Evolutionary conservation across 2,888 invertebrate genomes (phyloP), one percentile per base, ranked within the genome.

Genomic region (Oscheius myriophilus): DNA sequence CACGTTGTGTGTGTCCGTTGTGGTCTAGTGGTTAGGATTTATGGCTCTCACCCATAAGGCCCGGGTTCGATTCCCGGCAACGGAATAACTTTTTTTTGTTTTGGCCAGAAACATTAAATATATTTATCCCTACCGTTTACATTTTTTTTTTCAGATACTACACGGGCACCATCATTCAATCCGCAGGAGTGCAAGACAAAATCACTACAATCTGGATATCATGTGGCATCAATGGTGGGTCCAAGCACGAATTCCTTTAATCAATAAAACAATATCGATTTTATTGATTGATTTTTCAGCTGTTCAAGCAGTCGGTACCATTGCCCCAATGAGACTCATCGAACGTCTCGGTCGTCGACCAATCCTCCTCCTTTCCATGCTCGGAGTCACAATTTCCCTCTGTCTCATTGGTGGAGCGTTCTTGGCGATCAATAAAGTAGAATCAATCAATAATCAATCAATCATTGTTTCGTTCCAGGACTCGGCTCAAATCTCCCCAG

Each of bases 321-420:
- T 84, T 49, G 72, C 82, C 23, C 80, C 89, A 7, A 82, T 79
- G 76, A 74, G 70, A 16, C 65, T 79, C 45, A 82, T 84, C 61
- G 84, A 84, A 63, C 75, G 72, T 43, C 26, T 80, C 18, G 84
- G 84, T 3, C 69, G 84, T 12, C 67, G 84, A 3, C 71, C 78
- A 46, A 73, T 84, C 18, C 73, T 84, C 16, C 65, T 84, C 12
- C 67, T 72, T 54, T 81, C 81, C 0, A 81, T 83, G 33, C 69
- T 80, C 33, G 85, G 83, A 7, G 82, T 82, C 18, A 72, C 82
- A 14, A 16, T 84, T 9, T 76, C 80, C 11, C 69, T 83, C 1
- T 73, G 78, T 18, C 66, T 83, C 39, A 78, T 85, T 73, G 83
- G 83, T 26, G 82, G 82, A 14, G 76, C 81, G 2, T 84, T 84